A percentile compares a stretch with the other conserved stretches of the same genome.
phyloP scores from a whole-genome alignment of 2,113 vertebrate species.

The Carassius carassius region DNA sequence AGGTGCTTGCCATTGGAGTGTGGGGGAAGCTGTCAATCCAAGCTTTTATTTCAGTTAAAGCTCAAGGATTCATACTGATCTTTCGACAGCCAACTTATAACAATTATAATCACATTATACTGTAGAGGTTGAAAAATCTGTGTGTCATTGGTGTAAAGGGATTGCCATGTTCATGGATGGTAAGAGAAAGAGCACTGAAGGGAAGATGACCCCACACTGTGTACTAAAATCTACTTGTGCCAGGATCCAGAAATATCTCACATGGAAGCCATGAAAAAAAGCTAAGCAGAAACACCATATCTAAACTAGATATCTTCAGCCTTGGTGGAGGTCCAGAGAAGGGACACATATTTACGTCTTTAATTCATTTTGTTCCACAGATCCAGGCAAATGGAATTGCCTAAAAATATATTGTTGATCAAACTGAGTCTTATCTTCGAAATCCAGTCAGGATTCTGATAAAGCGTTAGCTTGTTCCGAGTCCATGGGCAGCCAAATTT shows the following conservation, averaged over 20 bases:
- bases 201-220: conserved; percentile 3
- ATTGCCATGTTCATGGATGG: background rate
- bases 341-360: background rate
- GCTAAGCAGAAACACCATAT: no score
- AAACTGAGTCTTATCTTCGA: background rate
- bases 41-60: conserved; percentile 25
- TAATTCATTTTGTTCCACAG: background rate
- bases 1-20: background rate
- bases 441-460: background rate
- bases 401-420: background rate
- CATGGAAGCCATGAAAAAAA: background rate
- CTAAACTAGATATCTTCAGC: background rate
- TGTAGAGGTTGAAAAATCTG: conserved; percentile 9
- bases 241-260: background rate
- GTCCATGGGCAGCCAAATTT: background rate
- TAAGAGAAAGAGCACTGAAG: background rate
- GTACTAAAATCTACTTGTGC: background rate
- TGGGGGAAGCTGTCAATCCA: background rate
- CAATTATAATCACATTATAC: conserved; percentile 22
- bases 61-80: background rate
- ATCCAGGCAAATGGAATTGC: background rate
- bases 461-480: background rate
- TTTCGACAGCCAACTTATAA: conserved; percentile 23
- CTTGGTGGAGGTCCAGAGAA: background rate
- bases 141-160: conserved; percentile 17